Evolutionary conservation across 2,888 invertebrate species (phyloP), one percentile per base, ranked within the genome.

Genomic region (Euzophera pinguis): DNA sequence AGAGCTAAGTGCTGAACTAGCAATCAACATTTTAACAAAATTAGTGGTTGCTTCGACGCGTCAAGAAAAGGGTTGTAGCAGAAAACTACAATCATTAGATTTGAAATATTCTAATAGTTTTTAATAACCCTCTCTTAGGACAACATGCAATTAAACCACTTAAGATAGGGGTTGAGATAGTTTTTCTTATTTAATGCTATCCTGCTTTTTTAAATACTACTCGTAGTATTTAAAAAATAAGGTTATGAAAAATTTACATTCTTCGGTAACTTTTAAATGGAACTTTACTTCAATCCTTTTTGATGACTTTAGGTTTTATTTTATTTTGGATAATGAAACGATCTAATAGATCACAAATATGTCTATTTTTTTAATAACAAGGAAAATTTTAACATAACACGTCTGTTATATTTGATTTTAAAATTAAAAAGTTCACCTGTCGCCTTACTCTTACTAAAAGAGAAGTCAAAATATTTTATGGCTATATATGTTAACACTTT

Each of bases 401-500:
- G 22, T 22, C 22, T 2, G 22, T 22, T 5, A 13, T 38, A 38
- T 39, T 58, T 65, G 59, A 64, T 58, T 53, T 53, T 55, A 53
- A 59, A 42, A 39, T 50, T 58, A 62, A 71, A 69, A 69, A 56
- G n/a, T 8, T 60, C 65, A 68, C 65, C 69, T 74, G 76, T 75
- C 77, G 56, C 56, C 69, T 75, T 73, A 74, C 57, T 64, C 69
- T 71, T 62, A 75, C 76, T 82, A 80, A 86, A 75, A 75, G 76
- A 85, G 84, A 75, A 83, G 85, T 89, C 89, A 87, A 89, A 89
- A 90, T 89, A 90, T 90, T 90, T 88, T 88, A 89, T 81, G 80
- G 78, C 67, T 69, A 70, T 74, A 73, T 73, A 84, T 82, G 87
- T 89, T 88, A 84, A 86, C 89, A 89, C 85, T 84, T 82, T 86